phyloP scores from a whole-genome alignment of 92 coral and sea anemone species.

The Epizoanthus stellaris region DNA sequence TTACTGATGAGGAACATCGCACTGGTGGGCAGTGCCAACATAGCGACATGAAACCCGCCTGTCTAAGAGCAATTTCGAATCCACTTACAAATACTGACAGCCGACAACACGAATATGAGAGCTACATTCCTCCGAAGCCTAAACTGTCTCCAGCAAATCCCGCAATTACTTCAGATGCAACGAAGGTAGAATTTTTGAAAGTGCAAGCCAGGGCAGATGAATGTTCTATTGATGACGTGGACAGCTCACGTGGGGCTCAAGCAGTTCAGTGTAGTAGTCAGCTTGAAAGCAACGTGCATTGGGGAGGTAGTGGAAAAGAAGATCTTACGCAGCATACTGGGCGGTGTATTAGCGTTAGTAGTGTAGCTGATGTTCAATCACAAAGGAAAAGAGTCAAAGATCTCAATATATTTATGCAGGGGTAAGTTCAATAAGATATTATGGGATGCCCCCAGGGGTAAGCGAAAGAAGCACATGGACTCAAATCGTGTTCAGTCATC shows the following conservation, averaged over 20 bases:
- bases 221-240: not conserved
- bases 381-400: slow-evolving; percentile 5
- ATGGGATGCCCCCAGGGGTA: too few species aligned
- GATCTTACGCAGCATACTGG: not conserved
- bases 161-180: not conserved
- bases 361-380: slow-evolving; percentile 20
- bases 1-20: not conserved
- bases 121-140: not conserved
- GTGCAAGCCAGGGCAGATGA: not conserved
- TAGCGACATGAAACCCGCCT: not conserved
- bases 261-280: not conserved
- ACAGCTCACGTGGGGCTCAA: not conserved
- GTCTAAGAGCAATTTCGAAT: not conserved
- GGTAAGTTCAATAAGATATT: slow-evolving; percentile 10
- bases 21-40: not conserved
- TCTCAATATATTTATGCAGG: slow-evolving; percentile 25
- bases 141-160: not conserved
- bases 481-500: too few species aligned
- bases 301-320: not conserved
- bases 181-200: not conserved
- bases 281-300: not conserved
- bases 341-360: slow-evolving; percentile 32
- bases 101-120: slow-evolving; percentile 3
- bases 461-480: too few species aligned
- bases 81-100: not conserved